phyloP scores from a whole-genome alignment of 2,888 invertebrate species.

The Strigamia maritima region DNA sequence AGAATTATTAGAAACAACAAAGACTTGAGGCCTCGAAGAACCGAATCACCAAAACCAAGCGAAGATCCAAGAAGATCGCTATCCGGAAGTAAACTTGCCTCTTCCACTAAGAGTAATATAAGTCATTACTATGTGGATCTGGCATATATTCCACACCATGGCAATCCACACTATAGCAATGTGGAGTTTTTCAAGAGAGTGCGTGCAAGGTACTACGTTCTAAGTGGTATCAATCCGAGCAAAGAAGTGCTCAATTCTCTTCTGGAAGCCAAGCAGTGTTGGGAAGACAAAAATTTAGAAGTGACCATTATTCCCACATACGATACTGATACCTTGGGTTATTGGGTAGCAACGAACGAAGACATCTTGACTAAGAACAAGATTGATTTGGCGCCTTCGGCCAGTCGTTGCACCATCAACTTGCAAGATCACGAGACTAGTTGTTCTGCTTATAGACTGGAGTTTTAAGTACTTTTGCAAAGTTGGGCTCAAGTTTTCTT shows the following conservation, averaged over 20 bases:
- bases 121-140: constrained; percentile 73
- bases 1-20: constrained; percentile 20
- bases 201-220: constrained; percentile 90
- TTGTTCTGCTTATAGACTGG: constrained; percentile 94
- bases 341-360: constrained; percentile 95
- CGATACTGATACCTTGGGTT: constrained; percentile 91
- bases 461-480: constrained; percentile 64
- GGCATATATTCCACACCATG: constrained; percentile 94
- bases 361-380: constrained; percentile 84
- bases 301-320: constrained; percentile 97
- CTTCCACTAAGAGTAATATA: not conserved
- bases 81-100: constrained; percentile 14
- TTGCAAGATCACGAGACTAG: constrained; percentile 96
- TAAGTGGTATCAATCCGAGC: constrained; percentile 91
- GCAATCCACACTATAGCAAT: constrained; percentile 89
- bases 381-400: constrained; percentile 93
- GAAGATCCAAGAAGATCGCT: constrained; percentile 18
- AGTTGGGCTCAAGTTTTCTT: not conserved
- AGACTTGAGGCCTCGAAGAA: constrained; percentile 36
- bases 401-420: constrained; percentile 94
- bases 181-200: constrained; percentile 91
- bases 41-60: constrained; percentile 41
- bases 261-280: constrained; percentile 90
- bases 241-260: constrained; percentile 90
- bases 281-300: constrained; percentile 93